Evolutionary conservation across 2,797 vertebrate species (phyloP).

Genomic region (Psittacula derbiana): DNA sequence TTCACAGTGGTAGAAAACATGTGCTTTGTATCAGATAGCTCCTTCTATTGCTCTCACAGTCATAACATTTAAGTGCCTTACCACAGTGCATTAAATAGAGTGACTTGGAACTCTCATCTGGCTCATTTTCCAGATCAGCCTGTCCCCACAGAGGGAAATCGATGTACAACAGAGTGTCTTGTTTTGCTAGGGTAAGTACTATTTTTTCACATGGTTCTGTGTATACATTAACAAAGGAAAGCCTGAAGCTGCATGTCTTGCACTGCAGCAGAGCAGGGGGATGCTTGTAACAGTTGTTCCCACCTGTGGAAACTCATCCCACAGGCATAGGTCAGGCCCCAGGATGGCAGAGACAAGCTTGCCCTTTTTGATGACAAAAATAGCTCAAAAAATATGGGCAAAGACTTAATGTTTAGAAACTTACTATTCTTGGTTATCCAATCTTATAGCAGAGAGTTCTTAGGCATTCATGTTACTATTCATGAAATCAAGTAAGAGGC

Average conservation of each 20-base stretch:
- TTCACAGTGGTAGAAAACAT: neutral
- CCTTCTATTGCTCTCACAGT: neutral
- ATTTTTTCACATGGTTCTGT: neutral
- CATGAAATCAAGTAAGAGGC: neutral
- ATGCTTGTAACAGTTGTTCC: neutral
- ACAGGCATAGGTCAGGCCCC: neutral
- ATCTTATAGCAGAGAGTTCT: neutral
- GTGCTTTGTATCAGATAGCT: neutral
- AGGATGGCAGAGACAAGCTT: neutral
- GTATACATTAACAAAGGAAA: neutral
- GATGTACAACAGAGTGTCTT: neutral
- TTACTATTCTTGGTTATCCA: neutral
- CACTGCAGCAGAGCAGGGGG: neutral
- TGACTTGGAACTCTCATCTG: neutral
- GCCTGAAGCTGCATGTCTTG: neutral
- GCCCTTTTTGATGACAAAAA: neutral
- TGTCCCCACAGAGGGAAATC: neutral
- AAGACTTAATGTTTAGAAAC: neutral
- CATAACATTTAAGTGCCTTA: slow-evolving; percentile 15
- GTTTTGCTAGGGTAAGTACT: neutral
- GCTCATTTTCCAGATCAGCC: neutral
- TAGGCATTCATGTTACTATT: neutral
- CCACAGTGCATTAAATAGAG: neutral
- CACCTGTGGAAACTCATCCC: neutral
- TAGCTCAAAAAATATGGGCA: neutral